These are phyloP conservation scores for Hyalella azteca DNA, from an alignment of 2,888 invertebrate genomes.

Conservation along the genomic window DNA sequence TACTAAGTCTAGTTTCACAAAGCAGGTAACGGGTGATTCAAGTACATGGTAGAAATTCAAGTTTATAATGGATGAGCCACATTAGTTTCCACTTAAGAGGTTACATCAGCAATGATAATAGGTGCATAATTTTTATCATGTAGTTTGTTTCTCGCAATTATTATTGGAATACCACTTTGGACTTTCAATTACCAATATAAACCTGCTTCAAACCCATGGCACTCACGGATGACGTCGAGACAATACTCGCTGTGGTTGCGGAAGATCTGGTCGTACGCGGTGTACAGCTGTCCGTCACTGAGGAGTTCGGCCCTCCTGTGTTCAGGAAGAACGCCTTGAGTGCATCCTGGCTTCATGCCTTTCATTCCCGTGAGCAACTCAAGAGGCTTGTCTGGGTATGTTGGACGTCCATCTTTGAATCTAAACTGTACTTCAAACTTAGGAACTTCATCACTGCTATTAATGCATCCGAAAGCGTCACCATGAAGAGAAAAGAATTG, in stretches of 20 bases:
- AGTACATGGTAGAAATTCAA: too few relatives aligned
- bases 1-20: too few relatives aligned
- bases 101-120: background rate
- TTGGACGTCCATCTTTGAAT: background rate
- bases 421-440: background rate
- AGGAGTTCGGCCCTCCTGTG: background rate
- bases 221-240: constrained; percentile 13
- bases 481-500: background rate
- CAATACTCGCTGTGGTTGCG: background rate
- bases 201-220: background rate
- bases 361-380: background rate
- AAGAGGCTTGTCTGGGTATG: background rate
- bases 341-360: background rate
- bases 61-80: background rate
- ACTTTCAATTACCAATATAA: background rate
- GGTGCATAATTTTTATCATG: background rate
- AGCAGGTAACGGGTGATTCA: too few relatives aligned
- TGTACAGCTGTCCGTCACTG: constrained; percentile 1
- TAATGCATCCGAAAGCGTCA: background rate
- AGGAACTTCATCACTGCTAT: background rate
- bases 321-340: background rate
- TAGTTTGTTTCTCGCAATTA: background rate
- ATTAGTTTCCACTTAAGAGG: background rate
- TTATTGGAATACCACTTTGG: background rate
- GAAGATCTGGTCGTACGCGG: background rate